Percentiles rank a stretch among this genome's conserved stretches.
These are phyloP conservation scores for Anniella stebbinsi DNA, from an alignment of 2,797 vertebrate genomes.

Conservation along the genomic window DNA sequence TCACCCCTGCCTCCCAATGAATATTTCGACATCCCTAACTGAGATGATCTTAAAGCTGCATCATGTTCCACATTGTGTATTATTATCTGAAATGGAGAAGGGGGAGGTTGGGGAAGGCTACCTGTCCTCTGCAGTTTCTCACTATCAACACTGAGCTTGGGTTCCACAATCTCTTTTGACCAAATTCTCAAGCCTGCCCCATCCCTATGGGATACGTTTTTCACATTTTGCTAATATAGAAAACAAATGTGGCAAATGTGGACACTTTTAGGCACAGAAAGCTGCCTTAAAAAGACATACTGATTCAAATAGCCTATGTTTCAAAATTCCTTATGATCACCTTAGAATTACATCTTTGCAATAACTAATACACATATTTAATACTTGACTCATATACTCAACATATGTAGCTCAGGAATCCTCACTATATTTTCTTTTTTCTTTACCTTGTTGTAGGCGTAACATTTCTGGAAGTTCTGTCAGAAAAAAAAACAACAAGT, in stretches of 20 bases:
- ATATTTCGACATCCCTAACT: too few species aligned
- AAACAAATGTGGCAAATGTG: too few species aligned
- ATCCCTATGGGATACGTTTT: too few species aligned
- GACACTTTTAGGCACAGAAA: too few species aligned
- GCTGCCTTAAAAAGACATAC: not conserved
- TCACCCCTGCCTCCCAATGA: too few species aligned
- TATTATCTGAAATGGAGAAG: not conserved
- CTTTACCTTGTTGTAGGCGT: not conserved
- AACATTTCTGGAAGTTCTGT: not conserved
- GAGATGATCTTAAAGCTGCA: not conserved
- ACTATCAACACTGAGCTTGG: too few species aligned
- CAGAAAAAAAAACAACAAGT: not conserved
- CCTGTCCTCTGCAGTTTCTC: too few species aligned
- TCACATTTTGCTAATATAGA: too few species aligned
- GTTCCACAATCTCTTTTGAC: too few species aligned
- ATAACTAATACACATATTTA: not conserved
- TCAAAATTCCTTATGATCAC: not conserved
- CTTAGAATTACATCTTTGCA: not conserved
- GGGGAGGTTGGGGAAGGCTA: too few species aligned
- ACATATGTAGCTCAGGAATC: not conserved
- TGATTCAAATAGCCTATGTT: not conserved
- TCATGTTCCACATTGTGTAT: not conserved
- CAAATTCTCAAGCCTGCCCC: too few species aligned
- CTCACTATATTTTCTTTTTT: too few species aligned
- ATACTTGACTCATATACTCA: not conserved